A percentile compares a stretch with the other conserved stretches of the same genome.
phyloP scores from a whole-genome alignment of 2,888 invertebrate genomes.

The Andrena flavipes region DNA sequence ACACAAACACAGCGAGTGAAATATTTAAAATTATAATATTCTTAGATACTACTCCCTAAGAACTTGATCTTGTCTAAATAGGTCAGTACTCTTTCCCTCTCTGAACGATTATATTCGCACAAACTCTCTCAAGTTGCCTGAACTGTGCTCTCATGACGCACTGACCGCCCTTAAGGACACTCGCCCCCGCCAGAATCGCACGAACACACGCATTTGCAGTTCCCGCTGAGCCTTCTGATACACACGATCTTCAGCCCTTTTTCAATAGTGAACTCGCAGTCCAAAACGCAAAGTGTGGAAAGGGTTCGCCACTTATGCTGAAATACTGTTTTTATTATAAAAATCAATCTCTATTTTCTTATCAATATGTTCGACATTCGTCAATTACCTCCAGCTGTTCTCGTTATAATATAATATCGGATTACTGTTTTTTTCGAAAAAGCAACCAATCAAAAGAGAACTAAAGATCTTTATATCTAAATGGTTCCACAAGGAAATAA shows the following conservation, averaged over 20 bases:
- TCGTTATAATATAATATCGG: no score
- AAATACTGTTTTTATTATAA: no score
- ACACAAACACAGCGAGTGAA: background rate
- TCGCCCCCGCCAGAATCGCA: background rate
- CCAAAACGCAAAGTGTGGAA: no score
- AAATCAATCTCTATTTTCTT: no score
- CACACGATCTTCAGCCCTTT: background rate
- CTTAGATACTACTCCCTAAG: background rate
- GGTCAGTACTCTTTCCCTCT: background rate
- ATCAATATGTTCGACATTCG: no score
- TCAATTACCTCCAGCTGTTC: no score
- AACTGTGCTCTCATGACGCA: background rate
- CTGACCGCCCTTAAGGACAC: background rate
- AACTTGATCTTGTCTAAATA: background rate
- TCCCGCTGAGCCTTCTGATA: background rate
- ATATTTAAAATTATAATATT: background rate
- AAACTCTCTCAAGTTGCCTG: conserved; percentile 1
- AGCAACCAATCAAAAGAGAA: no score
- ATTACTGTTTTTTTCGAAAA: no score
- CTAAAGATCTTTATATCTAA: no score
- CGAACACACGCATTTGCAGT: background rate
- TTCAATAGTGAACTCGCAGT: background rate
- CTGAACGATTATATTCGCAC: background rate
- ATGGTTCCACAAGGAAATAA: no score
- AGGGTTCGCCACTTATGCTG: no score